Base-by-base conservation (phyloP, 2,113 vertebrate genomes). In the Lophotis ruficrista region DNA sequence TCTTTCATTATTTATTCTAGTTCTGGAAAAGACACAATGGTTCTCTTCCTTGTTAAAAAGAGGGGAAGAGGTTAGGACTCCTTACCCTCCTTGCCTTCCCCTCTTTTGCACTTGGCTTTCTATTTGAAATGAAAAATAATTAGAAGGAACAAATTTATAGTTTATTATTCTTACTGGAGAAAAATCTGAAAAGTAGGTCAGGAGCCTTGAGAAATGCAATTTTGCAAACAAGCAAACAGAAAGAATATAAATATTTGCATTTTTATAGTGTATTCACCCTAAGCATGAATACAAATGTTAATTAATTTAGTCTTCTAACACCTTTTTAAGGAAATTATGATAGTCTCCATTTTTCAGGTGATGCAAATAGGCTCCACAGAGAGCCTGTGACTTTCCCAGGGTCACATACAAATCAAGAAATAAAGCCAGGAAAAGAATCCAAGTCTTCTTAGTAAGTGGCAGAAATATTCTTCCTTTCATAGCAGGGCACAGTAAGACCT, bases 171-270 rank as follows among this genome's bases (percentile, higher is more conserved):
- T 62, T 73, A 82, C 18, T 18, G 12, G 25, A 92, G 69, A 71
- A 81, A 83, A 83, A 61, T 30, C 38, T 57, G 30, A 81, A 89
- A 95, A 89, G 72, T 92, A 93, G 90, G 93, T 68, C 64, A 86
- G 51, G 60, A 71, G 53, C 43, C 53, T 68, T 68, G 80, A 84
- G 88, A 93, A 93, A 90, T 37, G 22, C 3, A 45, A 24, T 81
- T 88, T 89, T 90, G n/a, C n/a, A 51, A 87, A 73, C 41, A 90
- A 81, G 33, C 1, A 93, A 83, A 76, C 13, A 71, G 22, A 85
- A 64, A 75, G 7, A 70, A 64, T 50, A 92, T 5, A 87, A 93
- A 87, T 53, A 56, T 16, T 73, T 68, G 17, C 5, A 70, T 50
- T 93, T 66, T 33, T 76, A 78, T 14, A 78, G 22, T 15, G 4